These are phyloP conservation scores for Troides helena DNA, from an alignment of 2,888 invertebrate species.

Conservation along the genomic window DNA sequence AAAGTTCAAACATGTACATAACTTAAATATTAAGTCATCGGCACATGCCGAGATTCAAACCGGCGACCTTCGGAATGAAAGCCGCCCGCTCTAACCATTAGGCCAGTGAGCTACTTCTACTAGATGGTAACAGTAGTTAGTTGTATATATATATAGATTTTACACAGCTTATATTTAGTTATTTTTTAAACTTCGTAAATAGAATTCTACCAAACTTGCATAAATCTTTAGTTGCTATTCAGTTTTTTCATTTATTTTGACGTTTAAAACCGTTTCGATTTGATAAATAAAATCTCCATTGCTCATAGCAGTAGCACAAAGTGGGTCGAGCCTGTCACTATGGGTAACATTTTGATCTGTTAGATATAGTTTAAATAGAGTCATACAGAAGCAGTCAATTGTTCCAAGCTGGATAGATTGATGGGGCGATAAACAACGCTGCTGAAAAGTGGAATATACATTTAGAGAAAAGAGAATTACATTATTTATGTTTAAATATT, in stretches of 20 bases:
- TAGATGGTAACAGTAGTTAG: background rate
- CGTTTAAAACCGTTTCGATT: background rate
- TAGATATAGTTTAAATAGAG: conserved; percentile 15
- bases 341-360: conserved; percentile 18
- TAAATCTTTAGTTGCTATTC: background rate
- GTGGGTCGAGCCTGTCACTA: conserved; percentile 13
- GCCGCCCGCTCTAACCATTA: no score
- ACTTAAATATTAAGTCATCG: no score
- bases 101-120: no score
- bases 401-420: background rate
- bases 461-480: background rate
- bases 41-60: no score
- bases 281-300: conserved; percentile 9
- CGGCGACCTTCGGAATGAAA: no score
- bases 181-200: background rate
- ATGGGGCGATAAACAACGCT: background rate
- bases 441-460: background rate
- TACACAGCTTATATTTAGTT: background rate
- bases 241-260: background rate
- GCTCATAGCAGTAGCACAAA: background rate
- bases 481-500: no score
- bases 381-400: conserved; percentile 4
- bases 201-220: background rate
- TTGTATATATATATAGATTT: background rate
- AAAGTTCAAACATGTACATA: no score